Evolutionary conservation across 2,113 vertebrate genomes (phyloP).

Genomic region (Erythrocebus patas): DNA sequence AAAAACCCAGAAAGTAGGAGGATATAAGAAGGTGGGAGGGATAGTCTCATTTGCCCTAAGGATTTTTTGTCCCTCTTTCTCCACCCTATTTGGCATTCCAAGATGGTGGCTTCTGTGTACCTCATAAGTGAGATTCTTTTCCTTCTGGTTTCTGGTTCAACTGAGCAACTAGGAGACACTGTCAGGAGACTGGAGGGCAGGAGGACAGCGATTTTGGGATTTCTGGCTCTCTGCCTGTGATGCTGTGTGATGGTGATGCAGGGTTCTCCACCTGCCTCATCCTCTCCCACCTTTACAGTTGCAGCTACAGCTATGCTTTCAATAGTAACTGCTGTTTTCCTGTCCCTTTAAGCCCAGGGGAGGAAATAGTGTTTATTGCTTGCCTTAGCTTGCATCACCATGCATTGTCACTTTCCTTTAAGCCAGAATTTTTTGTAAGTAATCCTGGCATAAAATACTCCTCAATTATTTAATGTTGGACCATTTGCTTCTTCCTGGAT

Average conservation of each 20-base stretch:
- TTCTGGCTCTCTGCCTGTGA: neutral
- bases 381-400: neutral
- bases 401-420: neutral
- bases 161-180: neutral
- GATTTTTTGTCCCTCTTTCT: neutral
- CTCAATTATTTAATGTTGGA: neutral
- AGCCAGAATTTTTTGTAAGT: neutral
- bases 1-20: neutral
- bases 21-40: neutral
- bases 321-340: neutral
- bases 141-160: neutral
- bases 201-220: no score
- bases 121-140: neutral
- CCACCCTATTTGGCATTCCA: accelerated
- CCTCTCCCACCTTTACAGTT: neutral
- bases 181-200: neutral
- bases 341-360: neutral
- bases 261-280: neutral
- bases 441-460: neutral
- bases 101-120: neutral
- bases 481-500: neutral
- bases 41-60: neutral
- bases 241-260: no score
- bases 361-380: neutral
- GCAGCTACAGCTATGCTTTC: neutral